Conservation (phyloP, 2,888 invertebrate species). For the Mantis religiosa region DNA sequence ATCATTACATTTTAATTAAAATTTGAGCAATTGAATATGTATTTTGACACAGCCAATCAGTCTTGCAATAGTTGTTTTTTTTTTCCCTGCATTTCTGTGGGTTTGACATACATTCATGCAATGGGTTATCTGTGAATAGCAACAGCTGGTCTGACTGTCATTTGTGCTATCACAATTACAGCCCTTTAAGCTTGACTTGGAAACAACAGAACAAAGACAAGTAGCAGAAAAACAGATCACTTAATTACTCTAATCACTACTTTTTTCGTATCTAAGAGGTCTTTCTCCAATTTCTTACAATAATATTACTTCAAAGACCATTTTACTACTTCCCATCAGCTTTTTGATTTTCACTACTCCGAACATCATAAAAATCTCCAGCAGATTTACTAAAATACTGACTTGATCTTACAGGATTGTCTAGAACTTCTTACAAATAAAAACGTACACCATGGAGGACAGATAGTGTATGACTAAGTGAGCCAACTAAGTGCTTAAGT, state of each 20-base stretch:
- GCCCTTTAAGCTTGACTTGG: neutral
- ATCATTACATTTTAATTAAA: neutral
- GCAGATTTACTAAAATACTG: too few species aligned
- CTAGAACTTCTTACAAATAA: too few species aligned
- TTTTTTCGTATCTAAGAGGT: neutral
- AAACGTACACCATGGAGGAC: too few species aligned
- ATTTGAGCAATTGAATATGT: slow-evolving; percentile 22
- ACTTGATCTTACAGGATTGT: too few species aligned
- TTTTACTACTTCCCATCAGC: too few species aligned
- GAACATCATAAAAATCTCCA: too few species aligned
- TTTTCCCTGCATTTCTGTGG: neutral
- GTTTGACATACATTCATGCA: neutral
- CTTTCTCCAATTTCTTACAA: too few species aligned
- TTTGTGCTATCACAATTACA: neutral
- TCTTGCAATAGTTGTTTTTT: slow-evolving; percentile 13
- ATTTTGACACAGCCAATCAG: slow-evolving; percentile 25
- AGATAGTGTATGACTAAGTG: too few species aligned
- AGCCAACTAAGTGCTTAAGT: too few species aligned
- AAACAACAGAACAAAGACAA: neutral
- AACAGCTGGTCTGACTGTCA: neutral
- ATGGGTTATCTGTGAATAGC: neutral
- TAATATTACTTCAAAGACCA: too few species aligned
- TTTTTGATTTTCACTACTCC: too few species aligned
- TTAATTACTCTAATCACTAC: neutral
- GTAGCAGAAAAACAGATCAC: neutral